Conservation (phyloP, 2,113 vertebrate species). For the Corvus moneduloides region DNA sequence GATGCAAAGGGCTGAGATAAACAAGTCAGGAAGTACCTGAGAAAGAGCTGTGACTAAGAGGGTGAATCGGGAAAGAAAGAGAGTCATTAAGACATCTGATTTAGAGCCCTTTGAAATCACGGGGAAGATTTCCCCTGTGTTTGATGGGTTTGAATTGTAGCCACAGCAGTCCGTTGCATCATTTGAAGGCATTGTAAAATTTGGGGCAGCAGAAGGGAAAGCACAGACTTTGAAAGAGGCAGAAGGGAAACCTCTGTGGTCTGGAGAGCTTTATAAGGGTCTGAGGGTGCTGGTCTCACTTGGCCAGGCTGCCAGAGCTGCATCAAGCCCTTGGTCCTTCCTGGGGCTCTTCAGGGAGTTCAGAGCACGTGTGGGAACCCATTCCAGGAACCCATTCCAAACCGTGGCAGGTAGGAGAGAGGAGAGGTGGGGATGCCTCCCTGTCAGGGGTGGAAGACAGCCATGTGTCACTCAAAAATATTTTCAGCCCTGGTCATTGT, state of each 20-base stretch:
- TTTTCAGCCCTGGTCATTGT: neutral
- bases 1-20: neutral
- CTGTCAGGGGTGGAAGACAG: neutral
- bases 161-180: neutral
- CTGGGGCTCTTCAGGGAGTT: neutral
- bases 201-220: neutral
- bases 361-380: rapidly evolving
- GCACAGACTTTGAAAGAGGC: neutral
- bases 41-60: neutral
- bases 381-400: neutral
- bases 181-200: neutral
- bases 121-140: neutral
- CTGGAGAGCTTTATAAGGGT: neutral
- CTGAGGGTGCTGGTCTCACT: neutral
- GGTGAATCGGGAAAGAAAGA: neutral
- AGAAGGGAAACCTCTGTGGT: neutral
- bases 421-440: neutral
- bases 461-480: neutral
- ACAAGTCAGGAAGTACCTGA: neutral
- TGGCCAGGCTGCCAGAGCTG: neutral
- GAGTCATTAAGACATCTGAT: neutral
- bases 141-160: neutral
- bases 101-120: neutral
- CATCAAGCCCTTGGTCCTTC: neutral
- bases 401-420: neutral